These are phyloP conservation scores for Epinephelus awoara DNA, from an alignment of 2,797 vertebrate genomes.

Conservation along the genomic window DNA sequence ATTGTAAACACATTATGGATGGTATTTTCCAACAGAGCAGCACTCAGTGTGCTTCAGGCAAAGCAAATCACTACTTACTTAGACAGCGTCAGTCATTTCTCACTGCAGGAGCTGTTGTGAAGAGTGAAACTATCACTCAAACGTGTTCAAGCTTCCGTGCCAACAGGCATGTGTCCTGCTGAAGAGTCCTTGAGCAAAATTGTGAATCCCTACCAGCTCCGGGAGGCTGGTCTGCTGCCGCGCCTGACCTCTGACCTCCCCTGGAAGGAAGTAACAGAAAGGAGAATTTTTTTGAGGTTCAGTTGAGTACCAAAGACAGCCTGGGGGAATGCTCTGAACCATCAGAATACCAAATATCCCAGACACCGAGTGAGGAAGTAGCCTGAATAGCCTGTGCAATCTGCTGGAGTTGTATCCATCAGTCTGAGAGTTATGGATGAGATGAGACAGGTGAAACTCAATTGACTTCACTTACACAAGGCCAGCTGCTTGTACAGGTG, in stretches of 20 bases:
- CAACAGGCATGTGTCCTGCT: constrained; percentile 26
- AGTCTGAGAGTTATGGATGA: constrained; percentile 42
- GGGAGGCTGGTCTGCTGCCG: constrained; percentile 32
- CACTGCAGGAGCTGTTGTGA: not conserved
- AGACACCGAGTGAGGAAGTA: not conserved
- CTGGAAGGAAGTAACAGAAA: constrained; percentile 26
- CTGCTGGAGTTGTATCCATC: constrained; percentile 40
- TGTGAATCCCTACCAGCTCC: constrained; percentile 15
- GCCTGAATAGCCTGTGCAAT: constrained; percentile 31
- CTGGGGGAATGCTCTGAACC: constrained; percentile 45
- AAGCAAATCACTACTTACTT: constrained; percentile 4
- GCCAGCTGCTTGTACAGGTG: constrained; percentile 53
- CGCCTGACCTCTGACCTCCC: constrained; percentile 50
- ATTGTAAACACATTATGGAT: constrained; percentile 12
- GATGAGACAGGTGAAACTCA: constrained; percentile 54
- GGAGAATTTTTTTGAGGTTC: constrained; percentile 29
- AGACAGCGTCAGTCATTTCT: not conserved
- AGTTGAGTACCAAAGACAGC: constrained; percentile 49
- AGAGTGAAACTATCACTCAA: constrained; percentile 20
- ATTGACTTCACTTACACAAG: constrained; percentile 46
- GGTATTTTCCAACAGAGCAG: not conserved
- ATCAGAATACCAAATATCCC: constrained; percentile 50
- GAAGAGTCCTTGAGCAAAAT: constrained; percentile 41
- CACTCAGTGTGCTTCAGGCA: not conserved
- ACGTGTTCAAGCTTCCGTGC: not conserved